Evolutionary conservation across 2,113 vertebrate species (phyloP).

Genomic region (Phycodurus eques): DNA sequence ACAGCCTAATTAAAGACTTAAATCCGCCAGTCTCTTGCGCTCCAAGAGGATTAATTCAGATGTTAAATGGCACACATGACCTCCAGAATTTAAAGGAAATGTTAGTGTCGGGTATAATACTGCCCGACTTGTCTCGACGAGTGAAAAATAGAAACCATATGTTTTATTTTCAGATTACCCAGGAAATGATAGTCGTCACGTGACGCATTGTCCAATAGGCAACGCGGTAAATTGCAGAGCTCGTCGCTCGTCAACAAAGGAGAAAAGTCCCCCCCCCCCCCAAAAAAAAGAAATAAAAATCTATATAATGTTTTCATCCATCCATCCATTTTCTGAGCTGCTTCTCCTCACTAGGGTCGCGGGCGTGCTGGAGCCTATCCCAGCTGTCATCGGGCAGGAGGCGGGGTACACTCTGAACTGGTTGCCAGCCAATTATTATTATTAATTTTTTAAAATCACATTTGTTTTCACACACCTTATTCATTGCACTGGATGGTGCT

Average conservation of each 20-base stretch:
- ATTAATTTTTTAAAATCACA: no score
- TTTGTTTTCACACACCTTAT: no score
- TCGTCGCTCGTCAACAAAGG: not conserved
- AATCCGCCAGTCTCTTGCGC: not conserved
- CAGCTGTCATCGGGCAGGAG: no score
- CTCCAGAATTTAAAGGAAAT: not conserved
- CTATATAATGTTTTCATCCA: no score
- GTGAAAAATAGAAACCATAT: slow-evolving; percentile 15
- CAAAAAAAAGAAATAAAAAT: no score
- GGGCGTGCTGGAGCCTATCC: no score
- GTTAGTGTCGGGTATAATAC: not conserved
- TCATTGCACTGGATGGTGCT: no score
- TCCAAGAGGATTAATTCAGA: not conserved
- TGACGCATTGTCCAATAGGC: slow-evolving; percentile 40
- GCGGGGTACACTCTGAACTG: no score
- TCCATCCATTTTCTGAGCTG: no score
- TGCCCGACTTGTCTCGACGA: not conserved
- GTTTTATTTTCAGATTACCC: slow-evolving; percentile 28
- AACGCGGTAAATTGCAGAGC: slow-evolving; percentile 13
- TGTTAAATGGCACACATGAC: not conserved
- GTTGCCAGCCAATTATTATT: no score
- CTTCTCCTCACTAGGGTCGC: not conserved
- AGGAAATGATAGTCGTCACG: slow-evolving; percentile 25
- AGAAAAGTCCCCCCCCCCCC: not conserved
- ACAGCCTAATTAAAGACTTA: slow-evolving; percentile 6